Percentiles rank a stretch among this genome's conserved stretches.
phyloP scores from a whole-genome alignment of 2,113 vertebrate species.

The Marmota monax region DNA sequence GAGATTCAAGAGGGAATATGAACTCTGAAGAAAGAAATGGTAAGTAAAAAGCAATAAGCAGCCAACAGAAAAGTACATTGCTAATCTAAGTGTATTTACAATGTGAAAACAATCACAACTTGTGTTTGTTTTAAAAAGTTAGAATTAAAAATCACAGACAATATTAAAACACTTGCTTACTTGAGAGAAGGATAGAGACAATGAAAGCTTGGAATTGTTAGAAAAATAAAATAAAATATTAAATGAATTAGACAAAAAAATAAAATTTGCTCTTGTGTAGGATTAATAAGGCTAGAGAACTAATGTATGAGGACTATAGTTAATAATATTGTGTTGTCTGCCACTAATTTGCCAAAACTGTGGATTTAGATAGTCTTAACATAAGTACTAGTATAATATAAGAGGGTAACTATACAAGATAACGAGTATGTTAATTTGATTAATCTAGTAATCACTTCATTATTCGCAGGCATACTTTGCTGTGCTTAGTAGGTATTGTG shows the following conservation, averaged over 20 bases:
- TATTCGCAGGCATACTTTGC: background rate
- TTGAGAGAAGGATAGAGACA: background rate
- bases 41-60: background rate
- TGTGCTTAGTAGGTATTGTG: too few species aligned
- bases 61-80: background rate
- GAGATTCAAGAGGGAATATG: background rate
- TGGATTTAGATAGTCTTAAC: background rate
- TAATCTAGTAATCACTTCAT: background rate
- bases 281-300: background rate
- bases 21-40: background rate
- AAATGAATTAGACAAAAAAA: background rate
- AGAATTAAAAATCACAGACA: background rate
- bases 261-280: background rate
- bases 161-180: background rate
- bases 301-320: background rate
- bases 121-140: background rate
- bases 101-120: background rate
- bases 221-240: background rate
- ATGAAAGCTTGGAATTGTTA: background rate
- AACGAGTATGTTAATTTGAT: background rate
- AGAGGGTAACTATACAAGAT: background rate
- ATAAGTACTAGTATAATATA: background rate
- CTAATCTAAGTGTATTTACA: background rate
- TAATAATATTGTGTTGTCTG: background rate
- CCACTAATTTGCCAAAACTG: background rate